phyloP scores from a whole-genome alignment of 1,140 invertebrate genomes.

The Phthorimaea operculella region DNA sequence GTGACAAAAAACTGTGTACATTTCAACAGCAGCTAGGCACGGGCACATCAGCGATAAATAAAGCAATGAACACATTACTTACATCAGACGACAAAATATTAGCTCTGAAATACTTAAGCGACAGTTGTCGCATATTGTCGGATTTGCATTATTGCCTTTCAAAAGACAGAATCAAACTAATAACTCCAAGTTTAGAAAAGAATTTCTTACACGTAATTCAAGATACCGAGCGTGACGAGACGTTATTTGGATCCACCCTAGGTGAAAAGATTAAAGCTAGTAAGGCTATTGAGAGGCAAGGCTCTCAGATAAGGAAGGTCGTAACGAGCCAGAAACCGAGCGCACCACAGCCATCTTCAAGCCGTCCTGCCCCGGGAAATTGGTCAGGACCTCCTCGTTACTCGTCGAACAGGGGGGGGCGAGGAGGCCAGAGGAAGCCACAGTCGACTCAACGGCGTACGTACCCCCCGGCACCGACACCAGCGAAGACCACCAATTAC shows the following conservation, averaged over 20 bases:
- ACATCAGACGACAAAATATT: not conserved
- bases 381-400: slow-evolving; percentile 6
- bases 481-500: not conserved
- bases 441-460: not conserved
- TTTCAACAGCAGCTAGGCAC: slow-evolving; percentile 1
- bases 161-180: slow-evolving; percentile 2
- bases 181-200: slow-evolving; percentile 1
- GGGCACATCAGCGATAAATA: not conserved
- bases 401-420: slow-evolving; percentile 3
- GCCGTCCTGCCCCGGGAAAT: slow-evolving; percentile 1
- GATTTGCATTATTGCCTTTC: slow-evolving; percentile 1
- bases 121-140: not conserved
- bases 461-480: not conserved
- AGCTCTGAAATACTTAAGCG: slow-evolving; percentile 3
- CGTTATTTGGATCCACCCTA: not conserved
- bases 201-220: slow-evolving; percentile 3
- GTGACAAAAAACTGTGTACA: not conserved
- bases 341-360: not conserved
- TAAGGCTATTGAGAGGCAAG: not conserved
- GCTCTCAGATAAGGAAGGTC: not conserved
- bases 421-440: not conserved
- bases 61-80: not conserved
- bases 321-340: not conserved
- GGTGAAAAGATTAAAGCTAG: slow-evolving; percentile 4
- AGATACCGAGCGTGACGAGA: slow-evolving; percentile 2